Evolutionary conservation across 2,888 invertebrate genomes (phyloP).

Genomic region (Harmothoe impar): DNA sequence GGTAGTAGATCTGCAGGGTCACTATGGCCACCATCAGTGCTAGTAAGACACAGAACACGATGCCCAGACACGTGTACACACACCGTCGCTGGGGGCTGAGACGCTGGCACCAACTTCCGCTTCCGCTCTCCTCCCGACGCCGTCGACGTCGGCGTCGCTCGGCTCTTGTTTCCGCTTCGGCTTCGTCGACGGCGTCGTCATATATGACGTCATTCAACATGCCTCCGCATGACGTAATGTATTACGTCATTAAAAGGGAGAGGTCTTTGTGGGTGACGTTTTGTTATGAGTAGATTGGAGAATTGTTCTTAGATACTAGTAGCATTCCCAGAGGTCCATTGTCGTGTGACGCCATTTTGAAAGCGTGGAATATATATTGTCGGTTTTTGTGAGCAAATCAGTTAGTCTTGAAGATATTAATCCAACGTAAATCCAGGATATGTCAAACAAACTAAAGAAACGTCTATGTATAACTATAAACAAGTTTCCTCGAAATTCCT

Average conservation of each 20-base stretch:
- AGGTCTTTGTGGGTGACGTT: neutral
- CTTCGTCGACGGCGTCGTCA: constrained; percentile 49
- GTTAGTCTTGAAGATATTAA: neutral
- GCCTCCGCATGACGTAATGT: neutral
- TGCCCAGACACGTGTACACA: constrained; percentile 28
- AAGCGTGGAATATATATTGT: neutral
- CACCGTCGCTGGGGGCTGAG: constrained; percentile 49
- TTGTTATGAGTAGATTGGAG: neutral
- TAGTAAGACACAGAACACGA: neutral
- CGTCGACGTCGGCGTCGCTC: neutral
- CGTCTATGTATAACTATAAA: too few species aligned
- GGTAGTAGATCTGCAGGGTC: constrained; percentile 31
- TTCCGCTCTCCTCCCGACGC: neutral
- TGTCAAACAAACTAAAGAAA: too few species aligned
- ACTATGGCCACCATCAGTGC: constrained; percentile 40
- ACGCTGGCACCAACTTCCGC: constrained; percentile 38
- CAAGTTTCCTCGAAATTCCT: too few species aligned
- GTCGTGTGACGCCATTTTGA: neutral
- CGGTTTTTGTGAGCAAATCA: neutral
- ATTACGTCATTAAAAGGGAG: neutral
- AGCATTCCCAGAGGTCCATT: neutral
- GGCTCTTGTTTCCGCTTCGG: neutral
- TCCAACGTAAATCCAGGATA: too few species aligned
- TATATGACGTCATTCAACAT: constrained; percentile 50
- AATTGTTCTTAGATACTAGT: neutral